Evolutionary conservation across 2,113 vertebrate genomes (phyloP).

Genomic region (Callocephalon fimbriatum): DNA sequence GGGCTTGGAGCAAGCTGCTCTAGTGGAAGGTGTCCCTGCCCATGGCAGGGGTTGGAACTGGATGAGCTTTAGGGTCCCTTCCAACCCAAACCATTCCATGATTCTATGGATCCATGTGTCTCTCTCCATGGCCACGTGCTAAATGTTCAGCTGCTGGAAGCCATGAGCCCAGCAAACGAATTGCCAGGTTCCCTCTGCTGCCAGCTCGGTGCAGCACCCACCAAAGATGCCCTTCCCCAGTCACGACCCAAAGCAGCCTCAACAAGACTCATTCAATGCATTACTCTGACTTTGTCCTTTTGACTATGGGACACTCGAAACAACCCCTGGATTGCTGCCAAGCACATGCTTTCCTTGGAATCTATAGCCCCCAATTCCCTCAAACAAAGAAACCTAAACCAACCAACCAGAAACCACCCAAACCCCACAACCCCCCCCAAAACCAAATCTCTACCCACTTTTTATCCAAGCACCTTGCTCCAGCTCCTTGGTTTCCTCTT

Average conservation of each 20-base stretch:
- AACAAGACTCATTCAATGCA: accelerated
- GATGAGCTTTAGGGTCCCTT: not conserved
- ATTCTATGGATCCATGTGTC: not conserved
- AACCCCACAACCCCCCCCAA: not conserved
- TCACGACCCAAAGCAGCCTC: no score
- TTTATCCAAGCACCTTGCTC: not conserved
- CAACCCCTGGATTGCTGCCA: not conserved
- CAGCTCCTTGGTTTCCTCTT: not conserved
- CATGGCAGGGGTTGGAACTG: not conserved
- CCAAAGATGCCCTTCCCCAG: not conserved
- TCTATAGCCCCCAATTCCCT: not conserved
- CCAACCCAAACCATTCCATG: not conserved
- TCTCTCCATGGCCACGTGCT: not conserved
- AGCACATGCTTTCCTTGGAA: not conserved
- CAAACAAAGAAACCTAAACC: no score
- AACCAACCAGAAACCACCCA: not conserved
- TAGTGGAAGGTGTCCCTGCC: not conserved
- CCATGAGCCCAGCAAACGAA: not conserved
- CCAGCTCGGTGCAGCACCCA: no score
- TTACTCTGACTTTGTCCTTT: not conserved
- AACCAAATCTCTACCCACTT: not conserved
- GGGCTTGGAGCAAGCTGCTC: no score
- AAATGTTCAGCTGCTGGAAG: not conserved
- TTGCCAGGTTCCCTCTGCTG: no score
- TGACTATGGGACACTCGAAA: not conserved